Base-by-base conservation (phyloP, 2,113 vertebrate genomes). In the Heterotilapia buettikoferi region DNA sequence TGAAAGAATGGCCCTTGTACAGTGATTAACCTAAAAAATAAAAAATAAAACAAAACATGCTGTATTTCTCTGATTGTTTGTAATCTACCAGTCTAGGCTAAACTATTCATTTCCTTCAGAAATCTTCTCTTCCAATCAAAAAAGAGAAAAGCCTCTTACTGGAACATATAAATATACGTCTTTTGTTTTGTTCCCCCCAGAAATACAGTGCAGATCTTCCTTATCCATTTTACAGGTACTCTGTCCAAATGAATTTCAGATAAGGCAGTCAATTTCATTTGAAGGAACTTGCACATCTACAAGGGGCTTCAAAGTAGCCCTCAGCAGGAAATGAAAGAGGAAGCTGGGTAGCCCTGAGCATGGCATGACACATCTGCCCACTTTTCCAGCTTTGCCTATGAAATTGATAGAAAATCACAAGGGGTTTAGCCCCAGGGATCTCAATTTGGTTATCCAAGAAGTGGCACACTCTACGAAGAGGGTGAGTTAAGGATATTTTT, bases 111-210 rank as follows among this genome's bases (percentile, higher is more conserved):
- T 92, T 93, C 14, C 79, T 79, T 66, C 53, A 33, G 45, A 52
- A 73, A 89, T 90, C 33, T 53, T 54, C 83, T 73, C 68, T 85
- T 18, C 9, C 88, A 57, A 50, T 8, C 31, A 52, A 56, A 38
- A 13, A 71, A 29, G 61, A 80, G 57, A 24, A 36, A 96, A 93
- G 85, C 92, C 73, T 91, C 86, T 94, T 91, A 93, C 29, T 7
- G 21, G 50, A 78, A 82, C 21, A 83, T 36, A 88, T 80, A 78
- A 76, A 86, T 78, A 83, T 73, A 71, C 2, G 43, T 82, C 1
- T 5, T n/a, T n/a, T 63, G 31, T 11, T 12, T 7, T 13, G 21
- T 24, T 14, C 6, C 2, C 3, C 52, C 11, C 53, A 2, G 33
- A 89, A 61, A 85, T 43, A 45, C n/a, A 38, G 50, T 61, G 40